Base-by-base conservation (phyloP, 2,888 invertebrate species). In the Drosophila mayaguana region DNA sequence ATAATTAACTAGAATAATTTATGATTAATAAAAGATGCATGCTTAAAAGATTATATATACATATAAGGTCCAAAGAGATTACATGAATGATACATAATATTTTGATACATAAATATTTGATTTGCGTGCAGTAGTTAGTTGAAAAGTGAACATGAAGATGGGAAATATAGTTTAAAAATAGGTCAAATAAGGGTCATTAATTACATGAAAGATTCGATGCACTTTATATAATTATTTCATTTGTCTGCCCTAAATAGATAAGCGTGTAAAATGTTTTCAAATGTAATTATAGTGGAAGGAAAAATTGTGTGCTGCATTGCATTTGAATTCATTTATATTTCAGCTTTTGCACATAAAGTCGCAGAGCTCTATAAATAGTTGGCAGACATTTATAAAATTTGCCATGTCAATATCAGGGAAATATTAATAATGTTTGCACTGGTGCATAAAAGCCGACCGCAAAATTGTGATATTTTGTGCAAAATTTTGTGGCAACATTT, bases 401-500 rank as follows among this genome's bases (percentile, higher is more conserved):
- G 46, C 9, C 55, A 56, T 40, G 14, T 38, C 25, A 50, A 60
- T 46, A 32, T 40, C 14, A 3, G 25, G 25, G 11, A 14, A 34
- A 42, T 61, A 32, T 63, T 63, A 38, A 66, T 54, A 20, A 20
- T 28, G 16, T 63, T 36, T 46, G 40, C 16, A 36, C 32, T 59
- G 54, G 36, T 45, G 55, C 66, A 60, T 48, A 43, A 76, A 76
- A 65, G 57, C 28, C 61, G 38, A 72, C 71, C 78, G 69, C 53
- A 69, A 55, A 70, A 64, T 65, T 67, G 25, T 50, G 14, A 55
- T 54, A 65, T 68, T 70, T 69, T 14, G 25, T 43, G 28, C 40
- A 48, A 60, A 45, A 50, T 50, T 72, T 56, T 72, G 70, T 65
- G 66, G 62, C 48, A 46, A 61, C 48, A 68, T 62, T 62, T 61